Base-by-base conservation (phyloP, 2,113 vertebrate genomes). In the Holacanthus passer region DNA sequence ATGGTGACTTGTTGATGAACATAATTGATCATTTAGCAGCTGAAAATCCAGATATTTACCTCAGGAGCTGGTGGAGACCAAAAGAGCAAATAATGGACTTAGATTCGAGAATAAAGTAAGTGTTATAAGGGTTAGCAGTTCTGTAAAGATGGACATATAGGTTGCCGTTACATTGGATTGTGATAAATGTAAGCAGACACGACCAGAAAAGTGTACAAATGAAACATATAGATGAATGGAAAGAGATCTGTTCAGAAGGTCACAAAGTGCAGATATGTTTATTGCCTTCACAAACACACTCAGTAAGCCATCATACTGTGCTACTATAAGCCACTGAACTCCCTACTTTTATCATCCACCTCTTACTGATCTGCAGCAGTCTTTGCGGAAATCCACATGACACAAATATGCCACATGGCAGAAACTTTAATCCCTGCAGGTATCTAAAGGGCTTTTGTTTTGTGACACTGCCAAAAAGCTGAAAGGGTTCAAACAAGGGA, bases 401-500 rank as follows among this genome's bases (percentile, higher is more conserved):
- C 47, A 77, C 37, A 78, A 84, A 76, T 41, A 76, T 78, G 76
- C 55, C 87, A 81, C 83, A 80, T 48, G 20, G 73, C 73, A 88
- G 83, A 88, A 87, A 82, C 82, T 83, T 84, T 69, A 81, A 89
- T 88, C 69, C 60, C 69, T 32, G 56, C 68, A 69, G 69, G 75
- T 82, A 70, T 84, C 82, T 52, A 55, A 58, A 77, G 37, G 77
- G 78, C 67, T 85, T 79, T 76, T 74, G 53, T 68, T 90, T 77
- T 70, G 72, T 78, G 82, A 73, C 71, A 72, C 55, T 74, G 81
- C 72, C 86, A 87, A 86, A 89, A 85, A 77, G 53, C 59, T 84
- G 67, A 89, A 82, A 73, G 65, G 71, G 70, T 73, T 87, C 69
- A 82, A 83, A 89, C 76, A 80, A 81, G 64, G 79, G 82, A 79